Evolutionary conservation across 2,797 vertebrate genomes (phyloP).

Genomic region (Epinephelus malabaricus): DNA sequence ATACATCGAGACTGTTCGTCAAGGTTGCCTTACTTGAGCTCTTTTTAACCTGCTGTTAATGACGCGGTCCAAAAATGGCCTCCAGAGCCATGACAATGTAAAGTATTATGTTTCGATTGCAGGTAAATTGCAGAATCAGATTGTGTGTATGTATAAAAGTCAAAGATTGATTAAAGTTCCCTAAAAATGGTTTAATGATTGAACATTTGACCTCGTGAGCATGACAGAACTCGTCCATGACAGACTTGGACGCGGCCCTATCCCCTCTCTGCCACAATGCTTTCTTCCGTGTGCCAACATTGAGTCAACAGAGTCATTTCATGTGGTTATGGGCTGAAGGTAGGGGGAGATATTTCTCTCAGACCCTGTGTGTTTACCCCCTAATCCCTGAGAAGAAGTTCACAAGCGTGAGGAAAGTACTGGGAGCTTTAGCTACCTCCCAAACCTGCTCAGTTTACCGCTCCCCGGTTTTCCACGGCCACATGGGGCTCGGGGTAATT

Average conservation of each 20-base stretch:
- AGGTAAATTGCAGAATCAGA: constrained; percentile 1
- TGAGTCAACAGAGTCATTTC: constrained; percentile 66
- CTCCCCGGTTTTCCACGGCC: constrained; percentile 41
- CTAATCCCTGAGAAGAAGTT: constrained; percentile 75
- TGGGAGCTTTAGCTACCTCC: constrained; percentile 70
- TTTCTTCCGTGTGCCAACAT: constrained; percentile 32
- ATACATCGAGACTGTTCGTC: not conserved
- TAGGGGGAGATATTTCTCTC: constrained; percentile 61
- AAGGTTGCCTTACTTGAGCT: constrained; percentile 34
- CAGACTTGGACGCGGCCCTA: constrained; percentile 20
- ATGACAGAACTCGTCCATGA: constrained; percentile 38
- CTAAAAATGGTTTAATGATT: not conserved
- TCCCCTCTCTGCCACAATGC: constrained; percentile 20
- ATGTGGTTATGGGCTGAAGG: constrained; percentile 65
- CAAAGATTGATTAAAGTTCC: not conserved
- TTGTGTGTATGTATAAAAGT: not conserved
- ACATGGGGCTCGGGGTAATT: constrained; percentile 40
- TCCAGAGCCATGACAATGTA: not conserved
- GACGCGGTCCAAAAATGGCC: not conserved
- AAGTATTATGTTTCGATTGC: not conserved
- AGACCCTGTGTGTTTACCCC: constrained; percentile 73
- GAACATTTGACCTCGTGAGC: constrained; percentile 26
- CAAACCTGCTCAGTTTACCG: constrained; percentile 61
- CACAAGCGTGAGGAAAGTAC: constrained; percentile 74
- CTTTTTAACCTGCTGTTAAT: constrained; percentile 14